Evolutionary conservation across 2,113 vertebrate genomes (phyloP).

Genomic region (Connochaetes taurinus): DNA sequence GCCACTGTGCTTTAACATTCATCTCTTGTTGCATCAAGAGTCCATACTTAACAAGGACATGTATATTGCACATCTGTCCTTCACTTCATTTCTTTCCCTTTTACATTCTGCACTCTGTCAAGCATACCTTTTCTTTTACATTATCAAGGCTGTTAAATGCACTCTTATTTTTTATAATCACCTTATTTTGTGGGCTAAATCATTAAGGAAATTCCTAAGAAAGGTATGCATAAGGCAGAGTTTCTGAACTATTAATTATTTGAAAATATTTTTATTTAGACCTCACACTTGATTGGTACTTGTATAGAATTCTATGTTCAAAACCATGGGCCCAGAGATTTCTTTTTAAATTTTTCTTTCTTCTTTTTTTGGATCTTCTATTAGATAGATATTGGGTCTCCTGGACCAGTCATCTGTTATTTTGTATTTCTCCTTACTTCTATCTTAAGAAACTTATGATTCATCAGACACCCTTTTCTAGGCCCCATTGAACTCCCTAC

Average conservation of each 20-base stretch:
- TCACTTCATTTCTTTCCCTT: not conserved
- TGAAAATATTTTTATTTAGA: not conserved
- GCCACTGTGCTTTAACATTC: not conserved
- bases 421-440: not conserved
- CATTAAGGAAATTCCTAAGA: not conserved
- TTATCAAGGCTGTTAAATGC: not conserved
- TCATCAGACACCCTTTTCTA: not conserved
- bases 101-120: not conserved
- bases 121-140: not conserved
- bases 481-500: not conserved
- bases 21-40: not conserved
- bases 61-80: not conserved
- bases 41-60: not conserved
- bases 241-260: conserved; percentile 8
- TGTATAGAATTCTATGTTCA: not conserved
- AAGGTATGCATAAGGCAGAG: not conserved
- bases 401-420: not conserved
- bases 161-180: not conserved
- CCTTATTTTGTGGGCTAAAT: not conserved
- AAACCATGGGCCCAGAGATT: not conserved
- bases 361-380: not conserved
- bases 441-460: not conserved
- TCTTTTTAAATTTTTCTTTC: not conserved
- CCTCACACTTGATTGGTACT: conserved; percentile 8
- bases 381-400: not conserved